Evolutionary conservation across 2,888 invertebrate genomes (phyloP).

Genomic region (Acheta domesticus): DNA sequence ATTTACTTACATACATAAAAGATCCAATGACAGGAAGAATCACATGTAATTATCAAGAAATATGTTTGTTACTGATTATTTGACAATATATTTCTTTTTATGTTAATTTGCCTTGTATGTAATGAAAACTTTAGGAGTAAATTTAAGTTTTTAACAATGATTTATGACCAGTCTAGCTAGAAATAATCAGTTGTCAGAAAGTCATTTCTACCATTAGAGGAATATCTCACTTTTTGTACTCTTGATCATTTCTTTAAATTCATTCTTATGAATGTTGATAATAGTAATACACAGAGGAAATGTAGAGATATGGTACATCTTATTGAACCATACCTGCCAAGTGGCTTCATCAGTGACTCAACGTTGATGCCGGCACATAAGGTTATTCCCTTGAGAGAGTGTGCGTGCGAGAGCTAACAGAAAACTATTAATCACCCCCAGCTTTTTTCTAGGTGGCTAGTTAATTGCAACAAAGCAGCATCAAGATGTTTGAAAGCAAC

Average conservation of each 20-base stretch:
- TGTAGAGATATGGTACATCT: not conserved
- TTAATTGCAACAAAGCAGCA: conserved; percentile 32
- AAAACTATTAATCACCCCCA: conserved; percentile 61
- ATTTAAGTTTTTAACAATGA: too few relatives aligned
- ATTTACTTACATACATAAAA: conserved; percentile 18
- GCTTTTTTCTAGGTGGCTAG: conserved; percentile 57
- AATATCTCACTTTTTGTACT: too few relatives aligned
- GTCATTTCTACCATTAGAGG: too few relatives aligned
- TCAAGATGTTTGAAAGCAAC: conserved; percentile 35
- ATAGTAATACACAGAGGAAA: too few relatives aligned
- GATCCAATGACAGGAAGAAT: conserved; percentile 1
- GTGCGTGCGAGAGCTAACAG: conserved; percentile 50
- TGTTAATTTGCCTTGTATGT: too few relatives aligned
- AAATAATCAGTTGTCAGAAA: too few relatives aligned
- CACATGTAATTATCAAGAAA: not conserved
- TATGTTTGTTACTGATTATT: too few relatives aligned
- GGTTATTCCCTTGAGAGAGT: conserved; percentile 43
- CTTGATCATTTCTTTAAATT: too few relatives aligned
- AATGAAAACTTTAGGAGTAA: too few relatives aligned
- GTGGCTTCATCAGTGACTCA: conserved; percentile 2
- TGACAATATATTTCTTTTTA: too few relatives aligned
- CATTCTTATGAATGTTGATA: too few relatives aligned
- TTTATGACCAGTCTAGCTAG: too few relatives aligned
- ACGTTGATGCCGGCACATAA: not conserved
- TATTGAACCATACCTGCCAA: not conserved